Percentiles rank a stretch among this genome's conserved stretches.
These are phyloP conservation scores for Carterocephalus palaemon DNA, from an alignment of 2,888 invertebrate genomes.

Conservation along the genomic window DNA sequence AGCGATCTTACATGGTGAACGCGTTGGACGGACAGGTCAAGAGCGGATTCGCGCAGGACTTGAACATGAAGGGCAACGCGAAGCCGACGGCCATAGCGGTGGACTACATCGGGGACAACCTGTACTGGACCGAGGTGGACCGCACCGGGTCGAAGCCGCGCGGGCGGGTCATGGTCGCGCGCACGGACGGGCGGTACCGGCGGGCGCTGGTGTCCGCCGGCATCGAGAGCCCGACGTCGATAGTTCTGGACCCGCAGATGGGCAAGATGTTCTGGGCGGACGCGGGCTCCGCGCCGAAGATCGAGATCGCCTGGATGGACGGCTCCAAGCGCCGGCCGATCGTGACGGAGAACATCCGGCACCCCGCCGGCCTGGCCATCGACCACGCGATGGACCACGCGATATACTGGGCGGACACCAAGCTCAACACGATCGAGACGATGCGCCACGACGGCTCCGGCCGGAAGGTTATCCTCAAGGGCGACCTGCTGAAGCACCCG, in stretches of 20 bases:
- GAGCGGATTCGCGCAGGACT: slow-evolving; percentile 90
- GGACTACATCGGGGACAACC: slow-evolving; percentile 95
- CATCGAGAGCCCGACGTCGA: slow-evolving; percentile 91
- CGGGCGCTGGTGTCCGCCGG: slow-evolving; percentile 87
- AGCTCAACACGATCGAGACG: slow-evolving; percentile 92
- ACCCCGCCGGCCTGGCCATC: slow-evolving; percentile 93
- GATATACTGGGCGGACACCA: slow-evolving; percentile 97
- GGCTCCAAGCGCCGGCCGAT: slow-evolving; percentile 91
- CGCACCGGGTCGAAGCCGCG: slow-evolving; percentile 85
- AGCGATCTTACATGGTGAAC: slow-evolving; percentile 93
- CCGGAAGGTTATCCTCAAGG: slow-evolving; percentile 84
- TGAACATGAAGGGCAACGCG: slow-evolving; percentile 89
- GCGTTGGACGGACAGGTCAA: slow-evolving; percentile 87
- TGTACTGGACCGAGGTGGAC: slow-evolving; percentile 96
- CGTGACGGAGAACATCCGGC: slow-evolving; percentile 88
- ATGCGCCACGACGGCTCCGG: slow-evolving; percentile 90
- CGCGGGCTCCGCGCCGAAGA: slow-evolving; percentile 93
- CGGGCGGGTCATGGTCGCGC: slow-evolving; percentile 91
- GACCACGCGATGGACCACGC: slow-evolving; percentile 94
- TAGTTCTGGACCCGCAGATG: slow-evolving; percentile 91
- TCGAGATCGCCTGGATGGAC: slow-evolving; percentile 98
- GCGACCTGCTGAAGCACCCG: slow-evolving; percentile 87
- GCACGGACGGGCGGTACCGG: slow-evolving; percentile 93
- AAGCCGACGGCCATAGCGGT: slow-evolving; percentile 94
- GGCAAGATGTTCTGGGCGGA: slow-evolving; percentile 97